Base-by-base conservation (phyloP, 2,888 invertebrate genomes). In the Xylophagus ater region DNA sequence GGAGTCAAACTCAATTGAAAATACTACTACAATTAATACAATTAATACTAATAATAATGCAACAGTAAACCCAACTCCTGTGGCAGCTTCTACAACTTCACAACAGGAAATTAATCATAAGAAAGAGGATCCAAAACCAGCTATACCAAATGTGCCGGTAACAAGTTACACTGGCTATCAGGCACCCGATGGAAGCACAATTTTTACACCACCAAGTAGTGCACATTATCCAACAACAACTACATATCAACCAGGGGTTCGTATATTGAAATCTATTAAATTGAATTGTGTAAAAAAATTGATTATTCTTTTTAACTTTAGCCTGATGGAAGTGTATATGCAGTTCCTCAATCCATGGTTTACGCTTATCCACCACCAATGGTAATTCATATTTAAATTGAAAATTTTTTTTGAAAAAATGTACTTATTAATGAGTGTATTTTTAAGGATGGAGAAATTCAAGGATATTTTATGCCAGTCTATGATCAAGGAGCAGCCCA, bases 261-360 rank as follows among this genome's bases (percentile, higher is more conserved):
- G 56, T 45, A 25, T 18, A 19, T 12, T 33, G 9, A 13, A 6
- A 6, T 33, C 9, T 13, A 3, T 26, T 31, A 25, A 34, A 21
- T 32, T 33, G 19, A 28, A 23, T 26, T 25, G 28, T 7, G 20
- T 25, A 18, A 14, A 34, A 40, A 30, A 26, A 29, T 30, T 32
- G 14, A 18, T 12, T 40, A 20, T 39, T 33, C 34, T 33, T 29
- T 42, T 35, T 20, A 20, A 34, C 13, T 28, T 21, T 19, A 65
- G 65, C 59, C 58, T 51, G 65, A 65, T 53, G 65, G 65, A 49
- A 65, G 58, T 49, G 57, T 65, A 46, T 65, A 65, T 50, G 64
- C 65, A 19, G 57, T 65, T 45, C 63, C 63, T 12, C 64, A 63
- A 48, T 57, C 59, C 51, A 65, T 65, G 65, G 57, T 65, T 30